These are phyloP conservation scores for Centruroides sculpturatus DNA, from an alignment of 1,140 invertebrate species.

Conservation along the genomic window DNA sequence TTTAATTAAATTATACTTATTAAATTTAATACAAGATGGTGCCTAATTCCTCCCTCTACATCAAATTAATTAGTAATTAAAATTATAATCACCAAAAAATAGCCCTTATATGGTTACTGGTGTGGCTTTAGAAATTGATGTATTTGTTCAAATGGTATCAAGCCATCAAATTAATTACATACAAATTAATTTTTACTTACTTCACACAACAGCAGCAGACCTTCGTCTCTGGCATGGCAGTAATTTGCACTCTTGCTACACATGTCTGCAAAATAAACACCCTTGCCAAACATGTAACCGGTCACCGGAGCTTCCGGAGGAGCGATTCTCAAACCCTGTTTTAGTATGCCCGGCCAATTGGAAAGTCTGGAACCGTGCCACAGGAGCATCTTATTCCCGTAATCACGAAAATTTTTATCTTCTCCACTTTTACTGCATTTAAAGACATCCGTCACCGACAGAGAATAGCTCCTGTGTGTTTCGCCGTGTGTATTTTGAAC, in stretches of 20 bases:
- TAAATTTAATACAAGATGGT: too few species aligned
- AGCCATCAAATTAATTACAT: not conserved
- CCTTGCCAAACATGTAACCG: conserved; percentile 44
- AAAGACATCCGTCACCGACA: conserved; percentile 30
- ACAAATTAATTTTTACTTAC: conserved; percentile 22
- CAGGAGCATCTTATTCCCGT: conserved; percentile 34
- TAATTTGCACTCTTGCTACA: conserved; percentile 48
- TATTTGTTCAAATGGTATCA: too few species aligned
- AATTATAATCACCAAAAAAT: too few species aligned
- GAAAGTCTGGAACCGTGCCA: conserved; percentile 44
- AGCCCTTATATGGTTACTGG: too few species aligned
- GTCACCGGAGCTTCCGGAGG: conserved; percentile 36
- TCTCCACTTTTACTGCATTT: conserved; percentile 21
- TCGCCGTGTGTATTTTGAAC: conserved; percentile 30
- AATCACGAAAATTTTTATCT: conserved; percentile 17
- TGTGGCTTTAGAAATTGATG: too few species aligned
- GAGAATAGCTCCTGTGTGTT: conserved; percentile 30
- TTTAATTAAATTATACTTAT: too few species aligned
- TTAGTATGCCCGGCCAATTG: conserved; percentile 43
- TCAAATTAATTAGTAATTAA: too few species aligned
- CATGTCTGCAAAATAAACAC: conserved; percentile 47
- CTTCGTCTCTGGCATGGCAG: conserved; percentile 22
- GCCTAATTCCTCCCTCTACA: too few species aligned
- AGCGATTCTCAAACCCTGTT: conserved; percentile 43
- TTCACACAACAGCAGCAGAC: conserved; percentile 37